Evolutionary conservation across 2,113 vertebrate species (phyloP).

Genomic region (Pogonocichla stellata): DNA sequence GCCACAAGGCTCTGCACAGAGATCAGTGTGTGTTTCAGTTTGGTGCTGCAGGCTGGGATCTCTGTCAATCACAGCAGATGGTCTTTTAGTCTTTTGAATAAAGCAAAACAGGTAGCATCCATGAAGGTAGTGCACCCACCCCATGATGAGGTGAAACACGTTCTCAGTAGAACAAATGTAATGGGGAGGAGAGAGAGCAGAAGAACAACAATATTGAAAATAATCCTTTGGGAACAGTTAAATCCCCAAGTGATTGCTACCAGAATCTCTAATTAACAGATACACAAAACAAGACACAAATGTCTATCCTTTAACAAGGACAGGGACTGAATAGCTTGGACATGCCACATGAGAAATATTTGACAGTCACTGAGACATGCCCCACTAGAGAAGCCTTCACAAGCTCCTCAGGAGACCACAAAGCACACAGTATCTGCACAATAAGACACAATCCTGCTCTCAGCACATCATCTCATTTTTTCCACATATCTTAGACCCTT

Average conservation of each 20-base stretch:
- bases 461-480: background rate
- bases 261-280: background rate
- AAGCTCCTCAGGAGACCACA: background rate
- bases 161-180: background rate
- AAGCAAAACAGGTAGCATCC: background rate
- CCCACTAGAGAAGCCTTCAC: background rate
- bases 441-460: background rate
- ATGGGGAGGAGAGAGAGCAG: background rate
- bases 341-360: background rate
- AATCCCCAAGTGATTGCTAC: background rate
- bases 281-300: background rate
- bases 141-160: background rate
- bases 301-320: background rate
- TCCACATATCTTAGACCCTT: background rate
- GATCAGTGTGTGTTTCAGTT: background rate
- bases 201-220: background rate
- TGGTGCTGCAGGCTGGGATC: background rate
- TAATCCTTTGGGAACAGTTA: background rate
- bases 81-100: background rate
- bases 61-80: background rate
- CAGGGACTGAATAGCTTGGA: background rate
- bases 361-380: background rate
- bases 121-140: background rate
- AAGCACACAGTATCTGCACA: background rate
- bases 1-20: background rate